Evolutionary conservation across 2,113 vertebrate species (phyloP), one percentile per base, ranked within the genome.

Genomic region (Tenebrosternarchus preto): DNA sequence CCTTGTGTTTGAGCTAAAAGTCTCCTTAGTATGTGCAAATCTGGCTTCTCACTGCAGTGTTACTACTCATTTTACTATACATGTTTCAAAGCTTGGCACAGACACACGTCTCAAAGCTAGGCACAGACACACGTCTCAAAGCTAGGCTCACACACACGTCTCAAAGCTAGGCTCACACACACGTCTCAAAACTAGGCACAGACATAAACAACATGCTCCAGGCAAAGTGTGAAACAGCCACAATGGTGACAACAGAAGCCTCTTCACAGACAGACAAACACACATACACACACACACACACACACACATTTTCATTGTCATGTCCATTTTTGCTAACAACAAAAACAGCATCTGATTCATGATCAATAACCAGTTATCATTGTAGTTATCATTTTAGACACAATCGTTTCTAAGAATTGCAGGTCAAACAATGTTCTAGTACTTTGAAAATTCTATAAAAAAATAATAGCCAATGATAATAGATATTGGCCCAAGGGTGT

Each of bases 231-330:
- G 67, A 66, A 74, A 60, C 46, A 50, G 68, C 77, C 56, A 61
- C 53, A 33, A 80, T 6, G 2, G 78, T 84, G 60, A 80, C 76
- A 29, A 50, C 50, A 73, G 74, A 80, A 64, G 67, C 68, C 66
- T 57, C 56, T 68, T 80, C 78, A 36, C 53, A 70, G 46, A 75
- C 63, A 67, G 61, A 71, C 67, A 61, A 19, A 81, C 68, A 73
- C 61, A 72, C 77, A 72, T 69, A 74, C 72, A 59, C 61, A 76
- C 39, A 73, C 66, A 76, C 15, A 67, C 76, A 29, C 39, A 64
- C 36, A 27, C 57, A 63, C 33, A 27, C 29, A n/a, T n/a, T n/a
- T n/a, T n/a, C n/a, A n/a, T n/a, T n/a, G n/a, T n/a, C n/a, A n/a
- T n/a, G n/a, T n/a, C n/a, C n/a, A n/a, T 9, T 50, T 50, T 50